phyloP scores from a whole-genome alignment of 2,888 invertebrate genomes.

The Iselma pallidipennis region DNA sequence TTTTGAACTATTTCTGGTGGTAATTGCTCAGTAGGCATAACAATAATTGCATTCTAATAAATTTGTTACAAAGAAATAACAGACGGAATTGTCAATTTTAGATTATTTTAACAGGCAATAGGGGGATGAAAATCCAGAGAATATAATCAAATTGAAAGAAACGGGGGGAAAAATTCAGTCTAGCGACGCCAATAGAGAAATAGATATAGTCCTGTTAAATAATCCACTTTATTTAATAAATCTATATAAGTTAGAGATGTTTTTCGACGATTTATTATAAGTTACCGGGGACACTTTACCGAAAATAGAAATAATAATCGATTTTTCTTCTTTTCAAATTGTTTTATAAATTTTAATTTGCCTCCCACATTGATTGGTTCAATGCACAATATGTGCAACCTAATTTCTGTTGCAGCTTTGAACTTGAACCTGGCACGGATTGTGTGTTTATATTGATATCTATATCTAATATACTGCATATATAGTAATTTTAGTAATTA shows the following conservation, averaged over 20 bases:
- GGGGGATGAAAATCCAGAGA: too few relatives aligned
- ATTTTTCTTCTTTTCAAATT: not conserved
- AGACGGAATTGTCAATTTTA: too few relatives aligned
- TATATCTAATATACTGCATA: not conserved
- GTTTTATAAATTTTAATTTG: not conserved
- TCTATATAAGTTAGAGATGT: conserved; percentile 6
- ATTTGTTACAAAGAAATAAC: too few relatives aligned
- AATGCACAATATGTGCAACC: not conserved
- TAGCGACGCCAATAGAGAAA: not conserved
- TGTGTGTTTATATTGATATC: not conserved
- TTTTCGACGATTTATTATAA: too few relatives aligned
- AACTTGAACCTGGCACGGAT: conserved; percentile 7
- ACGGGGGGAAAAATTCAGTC: too few relatives aligned
- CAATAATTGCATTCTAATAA: conserved; percentile 29
- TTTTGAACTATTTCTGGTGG: conserved; percentile 38
- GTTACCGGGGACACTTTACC: too few relatives aligned
- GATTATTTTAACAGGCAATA: not conserved
- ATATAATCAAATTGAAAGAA: too few relatives aligned
- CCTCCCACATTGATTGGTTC: not conserved
- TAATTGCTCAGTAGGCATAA: conserved; percentile 45
- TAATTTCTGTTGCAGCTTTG: conserved; percentile 1
- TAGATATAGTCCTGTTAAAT: conserved; percentile 9
- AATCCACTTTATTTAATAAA: conserved; percentile 18
- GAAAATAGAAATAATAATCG: not conserved
- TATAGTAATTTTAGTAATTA: too few relatives aligned